Percentiles rank a stretch among this genome's conserved stretches.
These are phyloP conservation scores for Saccostrea cuccullata DNA, from an alignment of 1,140 invertebrate species.

Conservation along the genomic window DNA sequence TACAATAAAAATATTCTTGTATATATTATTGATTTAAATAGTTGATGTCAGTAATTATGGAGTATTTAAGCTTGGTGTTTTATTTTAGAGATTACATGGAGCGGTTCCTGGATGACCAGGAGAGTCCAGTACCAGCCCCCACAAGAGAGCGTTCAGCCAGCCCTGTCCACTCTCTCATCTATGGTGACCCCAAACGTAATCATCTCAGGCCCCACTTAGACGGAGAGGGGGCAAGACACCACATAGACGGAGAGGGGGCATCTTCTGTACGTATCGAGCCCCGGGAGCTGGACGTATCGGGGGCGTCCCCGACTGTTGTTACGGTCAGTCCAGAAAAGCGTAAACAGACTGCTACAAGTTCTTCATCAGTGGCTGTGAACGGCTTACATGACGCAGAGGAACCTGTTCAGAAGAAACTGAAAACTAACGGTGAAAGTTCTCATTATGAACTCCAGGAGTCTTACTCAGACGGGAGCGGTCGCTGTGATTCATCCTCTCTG, in stretches of 20 bases:
- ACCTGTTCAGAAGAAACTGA: slow-evolving; percentile 58
- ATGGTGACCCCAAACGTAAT: slow-evolving; percentile 83
- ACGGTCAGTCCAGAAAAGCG: slow-evolving; percentile 54
- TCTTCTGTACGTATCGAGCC: slow-evolving; percentile 45
- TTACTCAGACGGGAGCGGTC: slow-evolving; percentile 49
- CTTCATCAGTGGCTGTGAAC: slow-evolving; percentile 47
- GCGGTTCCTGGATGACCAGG: slow-evolving; percentile 90
- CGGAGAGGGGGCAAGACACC: slow-evolving; percentile 35
- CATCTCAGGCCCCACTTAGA: slow-evolving; percentile 65
- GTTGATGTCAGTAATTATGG: not conserved
- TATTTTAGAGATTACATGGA: slow-evolving; percentile 90
- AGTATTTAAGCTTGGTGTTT: slow-evolving; percentile 47
- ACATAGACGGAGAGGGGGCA: slow-evolving; percentile 47
- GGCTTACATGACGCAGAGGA: slow-evolving; percentile 47
- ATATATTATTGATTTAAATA: no score
- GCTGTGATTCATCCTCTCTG: not conserved
- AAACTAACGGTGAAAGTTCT: slow-evolving; percentile 55
- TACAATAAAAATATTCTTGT: no score
- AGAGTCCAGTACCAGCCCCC: slow-evolving; percentile 75
- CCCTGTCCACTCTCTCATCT: slow-evolving; percentile 83
- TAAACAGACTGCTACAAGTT: slow-evolving; percentile 34
- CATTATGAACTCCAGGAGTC: slow-evolving; percentile 55
- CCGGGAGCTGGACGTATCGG: slow-evolving; percentile 49
- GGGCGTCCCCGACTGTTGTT: slow-evolving; percentile 59
- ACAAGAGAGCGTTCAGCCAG: slow-evolving; percentile 69